Percentiles rank a stretch among this genome's conserved stretches.
phyloP scores from a whole-genome alignment of 2,888 invertebrate species.

The Lepeophtheirus nordmannii region DNA sequence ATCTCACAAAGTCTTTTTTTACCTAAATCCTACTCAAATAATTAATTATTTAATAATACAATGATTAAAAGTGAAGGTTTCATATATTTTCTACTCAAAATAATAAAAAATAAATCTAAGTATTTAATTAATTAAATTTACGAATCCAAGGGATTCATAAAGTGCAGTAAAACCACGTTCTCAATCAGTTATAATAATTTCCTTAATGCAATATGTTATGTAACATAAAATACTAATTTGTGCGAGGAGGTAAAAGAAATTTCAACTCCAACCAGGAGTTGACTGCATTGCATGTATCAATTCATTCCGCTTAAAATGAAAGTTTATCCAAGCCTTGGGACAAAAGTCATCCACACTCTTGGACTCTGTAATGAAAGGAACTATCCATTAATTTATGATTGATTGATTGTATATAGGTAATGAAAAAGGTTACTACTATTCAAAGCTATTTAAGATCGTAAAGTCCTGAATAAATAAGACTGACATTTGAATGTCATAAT shows the following conservation, averaged over 20 bases:
- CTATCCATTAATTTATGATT: neutral
- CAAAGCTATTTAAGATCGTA: neutral
- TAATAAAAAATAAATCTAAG: no score
- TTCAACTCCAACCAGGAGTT: neutral
- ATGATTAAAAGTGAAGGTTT: no score
- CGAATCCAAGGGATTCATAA: no score
- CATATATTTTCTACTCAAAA: no score
- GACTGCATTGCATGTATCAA: conserved; percentile 5
- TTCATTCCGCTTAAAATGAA: conserved; percentile 3
- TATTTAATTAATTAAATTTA: no score
- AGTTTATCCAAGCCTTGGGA: conserved; percentile 11
- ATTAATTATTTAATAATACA: no score
- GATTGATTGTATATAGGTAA: neutral
- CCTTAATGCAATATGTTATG: no score
- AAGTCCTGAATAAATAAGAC: neutral
- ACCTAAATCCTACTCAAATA: no score
- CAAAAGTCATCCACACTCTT: neutral
- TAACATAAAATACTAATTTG: no score
- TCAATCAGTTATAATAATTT: no score
- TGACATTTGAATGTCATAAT: neutral
- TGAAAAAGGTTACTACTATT: neutral
- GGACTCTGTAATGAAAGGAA: neutral
- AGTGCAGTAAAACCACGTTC: no score
- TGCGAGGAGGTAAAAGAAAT: neutral
- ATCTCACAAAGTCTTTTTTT: no score